Evolutionary conservation across 2,888 invertebrate genomes (phyloP).

Genomic region (Tanytarsus gracilentus): DNA sequence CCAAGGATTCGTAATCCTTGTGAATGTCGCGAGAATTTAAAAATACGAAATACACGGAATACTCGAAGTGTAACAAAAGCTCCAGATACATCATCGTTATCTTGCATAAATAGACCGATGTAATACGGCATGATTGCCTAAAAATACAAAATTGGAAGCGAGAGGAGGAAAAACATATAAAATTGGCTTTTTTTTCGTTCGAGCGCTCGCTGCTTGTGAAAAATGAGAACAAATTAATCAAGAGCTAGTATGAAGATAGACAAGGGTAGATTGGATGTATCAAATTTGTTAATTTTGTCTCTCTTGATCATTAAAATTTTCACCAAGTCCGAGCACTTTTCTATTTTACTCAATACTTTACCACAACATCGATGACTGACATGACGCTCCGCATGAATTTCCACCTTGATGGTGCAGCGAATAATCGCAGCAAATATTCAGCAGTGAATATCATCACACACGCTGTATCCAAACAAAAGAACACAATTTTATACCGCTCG

Average conservation of each 20-base stretch:
- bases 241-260: too few species aligned
- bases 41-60: constrained; percentile 98
- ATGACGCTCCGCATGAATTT: constrained; percentile 97
- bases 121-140: constrained; percentile 95
- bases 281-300: too few species aligned
- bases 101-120: constrained; percentile 86
- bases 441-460: constrained; percentile 99
- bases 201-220: too few species aligned
- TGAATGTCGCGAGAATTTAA: constrained; percentile 99
- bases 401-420: constrained; percentile 97
- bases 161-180: background rate
- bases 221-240: background rate
- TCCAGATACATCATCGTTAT: constrained; percentile 97
- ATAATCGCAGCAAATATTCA: constrained; percentile 88
- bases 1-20: constrained; percentile 97
- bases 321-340: too few species aligned
- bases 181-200: too few species aligned
- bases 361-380: constrained; percentile 97
- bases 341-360: background rate
- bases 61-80: constrained; percentile 98
- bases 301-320: too few species aligned
- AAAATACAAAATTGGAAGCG: constrained; percentile 9
- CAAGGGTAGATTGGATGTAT: too few species aligned
- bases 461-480: constrained; percentile 98
- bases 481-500: constrained; percentile 94